Base-by-base conservation (phyloP, 2,888 invertebrate species). In the Hypercompe scribonia region DNA sequence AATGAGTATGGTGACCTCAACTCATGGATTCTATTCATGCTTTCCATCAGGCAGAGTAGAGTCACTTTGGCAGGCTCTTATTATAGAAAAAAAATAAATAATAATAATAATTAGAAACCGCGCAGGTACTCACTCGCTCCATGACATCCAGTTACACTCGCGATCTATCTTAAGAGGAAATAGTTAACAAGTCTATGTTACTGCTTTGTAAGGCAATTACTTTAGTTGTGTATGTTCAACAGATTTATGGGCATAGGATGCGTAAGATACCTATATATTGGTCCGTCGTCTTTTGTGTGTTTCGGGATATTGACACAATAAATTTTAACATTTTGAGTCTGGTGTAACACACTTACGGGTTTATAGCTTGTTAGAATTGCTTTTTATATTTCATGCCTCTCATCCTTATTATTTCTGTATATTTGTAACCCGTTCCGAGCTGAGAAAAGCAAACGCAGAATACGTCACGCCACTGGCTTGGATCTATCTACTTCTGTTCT, bases 161-260 rank as follows among this genome's bases (percentile, higher is more conserved):
- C 21, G 31, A 66, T 46, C 28, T 66, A 66, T 46, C 58, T 36
- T 21, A 21, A 39, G 36, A 69, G 36, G 39, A 61, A 42, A 69
- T 15, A 42, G 24, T 46, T 33, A 68, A 61, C 31, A 36, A 54
- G 68, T 18, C 68, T 68, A 4, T 58, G 58, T 39, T 61, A 61
- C 39, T 68, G 61, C 54, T 39, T 11, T 46, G 61, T 28, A 61
- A 61, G 31, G 11, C 36, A 65, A 65, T 36, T 11, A 64, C n/a
- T 33, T 33, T 34, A 36, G 58, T 61, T 61, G 61, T 31, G 31
- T 31, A 18, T 31, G 7, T 61, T 7, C 2, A 15, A 28, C 61
- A 18, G 1, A 18, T 61, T 5, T 61, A 61, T 18, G 18, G 18
- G 18, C 61, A 61, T 2, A 31, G 31, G 31, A 61, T 61, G 18